phyloP scores from a whole-genome alignment of 2,113 vertebrate genomes.

The Aphyosemion australe region DNA sequence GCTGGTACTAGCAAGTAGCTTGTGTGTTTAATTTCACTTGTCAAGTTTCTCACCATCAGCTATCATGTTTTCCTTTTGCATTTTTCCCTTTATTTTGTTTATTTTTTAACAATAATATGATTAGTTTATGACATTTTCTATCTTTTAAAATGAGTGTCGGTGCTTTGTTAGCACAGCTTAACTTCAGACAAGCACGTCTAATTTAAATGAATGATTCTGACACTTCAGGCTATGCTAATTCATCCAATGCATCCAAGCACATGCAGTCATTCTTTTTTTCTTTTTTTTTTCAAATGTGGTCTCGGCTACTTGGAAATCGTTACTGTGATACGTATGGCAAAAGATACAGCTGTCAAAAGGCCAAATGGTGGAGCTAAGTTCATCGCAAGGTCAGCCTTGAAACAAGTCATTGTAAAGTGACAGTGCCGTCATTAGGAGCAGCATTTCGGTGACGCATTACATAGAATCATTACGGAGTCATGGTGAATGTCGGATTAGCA shows the following conservation, averaged over 20 bases:
- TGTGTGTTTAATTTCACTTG: no score
- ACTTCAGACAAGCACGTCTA: slow-evolving; percentile 11
- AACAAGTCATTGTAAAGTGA: slow-evolving; percentile 63
- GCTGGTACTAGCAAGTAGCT: no score
- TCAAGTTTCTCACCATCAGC: no score
- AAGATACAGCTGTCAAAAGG: slow-evolving; percentile 54
- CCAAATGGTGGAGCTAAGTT: slow-evolving; percentile 56
- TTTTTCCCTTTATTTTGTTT: no score
- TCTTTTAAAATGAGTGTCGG: no score
- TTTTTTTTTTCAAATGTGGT: slow-evolving; percentile 15
- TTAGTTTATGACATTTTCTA: no score
- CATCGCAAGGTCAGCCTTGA: slow-evolving; percentile 55
- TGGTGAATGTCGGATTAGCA: slow-evolving; percentile 42
- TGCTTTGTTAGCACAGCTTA: not conserved
- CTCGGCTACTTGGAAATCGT: slow-evolving; percentile 42
- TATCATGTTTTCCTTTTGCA: no score
- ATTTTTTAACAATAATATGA: no score
- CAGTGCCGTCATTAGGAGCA: slow-evolving; percentile 37
- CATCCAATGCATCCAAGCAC: slow-evolving; percentile 1
- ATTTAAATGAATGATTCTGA: slow-evolving; percentile 42
- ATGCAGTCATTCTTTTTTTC: slow-evolving; percentile 32
- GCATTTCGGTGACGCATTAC: slow-evolving; percentile 51
- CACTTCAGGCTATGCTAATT: slow-evolving; percentile 19
- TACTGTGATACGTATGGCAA: slow-evolving; percentile 36
- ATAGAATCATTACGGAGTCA: slow-evolving; percentile 54